Evolutionary conservation across 2,113 vertebrate species (phyloP).

Genomic region (Triplophysa rosa): DNA sequence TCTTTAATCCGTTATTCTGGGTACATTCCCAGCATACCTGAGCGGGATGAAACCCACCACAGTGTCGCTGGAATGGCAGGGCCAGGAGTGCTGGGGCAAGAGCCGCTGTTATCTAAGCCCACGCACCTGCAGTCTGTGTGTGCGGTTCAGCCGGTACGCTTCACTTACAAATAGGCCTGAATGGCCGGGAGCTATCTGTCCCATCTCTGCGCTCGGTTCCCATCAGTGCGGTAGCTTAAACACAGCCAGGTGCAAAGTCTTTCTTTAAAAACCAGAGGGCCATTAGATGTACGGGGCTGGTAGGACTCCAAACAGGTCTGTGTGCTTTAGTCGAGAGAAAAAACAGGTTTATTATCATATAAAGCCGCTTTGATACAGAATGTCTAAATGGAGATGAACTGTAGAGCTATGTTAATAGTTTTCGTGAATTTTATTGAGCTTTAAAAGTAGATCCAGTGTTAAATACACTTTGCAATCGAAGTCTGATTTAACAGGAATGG

Average conservation of each 20-base stretch:
- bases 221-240: conserved; percentile 30
- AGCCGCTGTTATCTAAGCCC: conserved; percentile 43
- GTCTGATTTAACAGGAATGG: neutral
- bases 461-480: neutral
- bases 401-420: neutral
- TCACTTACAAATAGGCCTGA: conserved; percentile 35
- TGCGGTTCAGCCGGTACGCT: conserved; percentile 32
- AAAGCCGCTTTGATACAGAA: neutral
- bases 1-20: conserved; percentile 13
- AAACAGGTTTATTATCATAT: neutral
- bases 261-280: conserved; percentile 6
- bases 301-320: neutral
- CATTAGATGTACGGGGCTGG: conserved; percentile 3
- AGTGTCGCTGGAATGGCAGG: conserved; percentile 15
- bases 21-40: conserved; percentile 51
- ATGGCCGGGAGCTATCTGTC: conserved; percentile 44
- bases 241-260: conserved; percentile 38
- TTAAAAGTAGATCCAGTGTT: neutral
- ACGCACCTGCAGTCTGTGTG: conserved; percentile 47
- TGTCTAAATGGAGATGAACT: neutral
- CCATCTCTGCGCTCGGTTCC: conserved; percentile 43
- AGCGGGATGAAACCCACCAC: conserved; percentile 6
- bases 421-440: too few species aligned
- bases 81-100: conserved; percentile 21
- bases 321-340: neutral